phyloP scores from a whole-genome alignment of 2,113 vertebrate genomes.

The Neofelis nebulosa region DNA sequence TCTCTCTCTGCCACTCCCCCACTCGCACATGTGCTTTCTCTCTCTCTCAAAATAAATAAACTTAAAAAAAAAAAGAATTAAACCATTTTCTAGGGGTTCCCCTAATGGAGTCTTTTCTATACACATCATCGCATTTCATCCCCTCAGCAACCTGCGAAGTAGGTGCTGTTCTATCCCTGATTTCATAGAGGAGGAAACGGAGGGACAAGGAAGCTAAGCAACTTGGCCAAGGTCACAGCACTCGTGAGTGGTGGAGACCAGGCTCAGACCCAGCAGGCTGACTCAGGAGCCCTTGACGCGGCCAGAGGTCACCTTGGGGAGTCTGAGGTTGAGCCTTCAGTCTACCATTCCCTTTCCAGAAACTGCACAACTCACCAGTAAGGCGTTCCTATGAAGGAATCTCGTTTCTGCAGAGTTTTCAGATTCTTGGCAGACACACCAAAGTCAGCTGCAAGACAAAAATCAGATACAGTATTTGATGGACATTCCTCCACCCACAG shows the following conservation, averaged over 20 bases:
- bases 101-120: background rate
- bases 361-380: conserved; percentile 91
- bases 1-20: too few species aligned
- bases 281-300: fast-evolving
- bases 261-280: background rate
- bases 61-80: too few species aligned
- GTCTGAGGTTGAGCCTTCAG: background rate
- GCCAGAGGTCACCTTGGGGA: background rate
- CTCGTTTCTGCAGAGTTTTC: conserved; percentile 95
- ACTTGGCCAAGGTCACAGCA: fast-evolving
- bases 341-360: background rate
- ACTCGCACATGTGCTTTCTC: too few species aligned
- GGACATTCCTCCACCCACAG: conserved; percentile 13
- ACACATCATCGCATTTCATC: too few species aligned
- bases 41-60: too few species aligned
- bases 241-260: fast-evolving
- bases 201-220: background rate
- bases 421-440: conserved; percentile 97
- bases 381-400: conserved; percentile 97
- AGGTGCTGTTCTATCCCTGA: background rate
- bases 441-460: conserved; percentile 92
- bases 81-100: background rate
- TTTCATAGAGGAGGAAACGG: background rate
- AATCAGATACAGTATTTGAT: background rate
- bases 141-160: background rate